These are phyloP conservation scores for Amiota minor DNA, from an alignment of 2,888 invertebrate genomes.

Conservation along the genomic window DNA sequence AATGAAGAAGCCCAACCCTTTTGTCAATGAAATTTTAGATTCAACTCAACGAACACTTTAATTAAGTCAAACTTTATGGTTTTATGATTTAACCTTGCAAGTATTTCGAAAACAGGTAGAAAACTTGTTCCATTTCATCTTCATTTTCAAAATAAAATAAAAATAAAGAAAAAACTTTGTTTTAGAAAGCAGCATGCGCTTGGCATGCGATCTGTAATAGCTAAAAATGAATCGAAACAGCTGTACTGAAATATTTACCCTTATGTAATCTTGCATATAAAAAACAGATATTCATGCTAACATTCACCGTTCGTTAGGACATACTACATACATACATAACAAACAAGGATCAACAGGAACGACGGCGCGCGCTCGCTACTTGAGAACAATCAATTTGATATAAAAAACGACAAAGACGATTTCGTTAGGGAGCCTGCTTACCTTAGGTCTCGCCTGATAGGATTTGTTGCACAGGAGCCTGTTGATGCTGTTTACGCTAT, in stretches of 20 bases:
- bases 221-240: constrained; percentile 23
- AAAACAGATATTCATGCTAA: neutral
- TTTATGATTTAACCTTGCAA: no score
- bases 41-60: no score
- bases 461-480: constrained; percentile 41
- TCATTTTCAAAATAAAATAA: no score
- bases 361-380: constrained; percentile 19
- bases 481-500: constrained; percentile 35
- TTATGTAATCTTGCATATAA: constrained; percentile 10
- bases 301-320: neutral
- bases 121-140: no score
- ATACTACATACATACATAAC: constrained; percentile 13
- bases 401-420: constrained; percentile 41
- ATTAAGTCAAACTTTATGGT: no score
- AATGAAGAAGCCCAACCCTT: no score
- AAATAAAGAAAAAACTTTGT: no score
- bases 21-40: no score
- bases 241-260: constrained; percentile 41
- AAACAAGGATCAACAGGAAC: constrained; percentile 8
- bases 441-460: neutral
- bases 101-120: no score
- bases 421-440: constrained; percentile 2
- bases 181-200: constrained; percentile 40
- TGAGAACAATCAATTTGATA: constrained; percentile 56
- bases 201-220: constrained; percentile 45